Evolutionary conservation across 2,797 vertebrate genomes (phyloP).

Genomic region (Malurus splendens): DNA sequence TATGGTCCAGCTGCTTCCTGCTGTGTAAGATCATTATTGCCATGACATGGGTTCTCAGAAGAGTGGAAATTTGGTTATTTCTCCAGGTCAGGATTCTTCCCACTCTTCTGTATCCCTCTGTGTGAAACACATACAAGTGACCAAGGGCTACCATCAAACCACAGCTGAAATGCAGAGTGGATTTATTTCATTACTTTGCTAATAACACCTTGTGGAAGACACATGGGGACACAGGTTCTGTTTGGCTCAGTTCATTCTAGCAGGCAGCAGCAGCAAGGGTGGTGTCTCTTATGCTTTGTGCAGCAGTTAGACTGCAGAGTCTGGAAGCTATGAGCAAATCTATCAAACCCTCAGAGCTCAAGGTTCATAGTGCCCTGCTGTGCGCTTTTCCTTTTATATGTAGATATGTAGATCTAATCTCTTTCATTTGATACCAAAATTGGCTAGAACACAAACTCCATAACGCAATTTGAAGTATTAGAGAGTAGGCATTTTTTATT

Average conservation of each 20-base stretch:
- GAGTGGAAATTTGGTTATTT: background rate
- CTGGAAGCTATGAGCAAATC: background rate
- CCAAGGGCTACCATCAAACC: background rate
- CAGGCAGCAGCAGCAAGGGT: background rate
- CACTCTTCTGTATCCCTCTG: background rate
- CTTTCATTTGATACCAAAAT: background rate
- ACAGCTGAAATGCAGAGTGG: background rate
- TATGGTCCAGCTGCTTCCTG: background rate
- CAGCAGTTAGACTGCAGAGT: background rate
- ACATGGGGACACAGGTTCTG: background rate
- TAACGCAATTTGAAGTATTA: background rate
- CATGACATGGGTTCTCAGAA: background rate
- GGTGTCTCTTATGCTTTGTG: background rate
- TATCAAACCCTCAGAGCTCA: background rate
- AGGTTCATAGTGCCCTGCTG: background rate
- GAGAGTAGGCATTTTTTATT: background rate
- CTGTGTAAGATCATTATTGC: background rate
- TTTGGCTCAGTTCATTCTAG: background rate
- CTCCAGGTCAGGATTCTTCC: background rate
- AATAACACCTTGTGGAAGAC: background rate
- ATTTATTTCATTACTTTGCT: background rate
- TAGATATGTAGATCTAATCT: background rate
- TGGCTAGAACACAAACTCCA: background rate
- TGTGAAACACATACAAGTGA: background rate
- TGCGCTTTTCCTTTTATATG: background rate